Base-by-base conservation (phyloP, 2,113 vertebrate species). In the Aegithalos caudatus region DNA sequence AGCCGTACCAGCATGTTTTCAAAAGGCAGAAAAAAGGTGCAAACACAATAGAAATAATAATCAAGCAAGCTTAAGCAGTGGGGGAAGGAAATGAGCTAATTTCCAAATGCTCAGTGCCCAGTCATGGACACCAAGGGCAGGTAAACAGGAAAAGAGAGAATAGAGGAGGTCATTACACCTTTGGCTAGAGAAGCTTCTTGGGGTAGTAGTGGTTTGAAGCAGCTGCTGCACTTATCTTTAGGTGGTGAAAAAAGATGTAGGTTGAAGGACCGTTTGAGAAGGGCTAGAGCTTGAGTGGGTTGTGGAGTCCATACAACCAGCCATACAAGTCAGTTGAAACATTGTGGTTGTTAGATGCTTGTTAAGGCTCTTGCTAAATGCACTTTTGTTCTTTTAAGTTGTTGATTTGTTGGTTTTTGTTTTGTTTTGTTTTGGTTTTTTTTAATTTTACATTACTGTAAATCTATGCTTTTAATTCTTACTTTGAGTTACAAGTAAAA, bases 31-130 rank as follows among this genome's bases (percentile, higher is more conserved):
- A 96, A 90, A 93, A 91, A 93, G 86, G 72, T 95, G 60, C 76
- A 92, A 96, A 93, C 80, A 97, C 91, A 96, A 97, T 93, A 91
- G 92, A 93, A 96, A 92, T 94, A 95, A 95, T 80, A 88, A 94
- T 77, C 86, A 93, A 93, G 71, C 58, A 90, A 94, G 64, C 67
- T 93, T 92, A 88, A 93, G 86, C 60, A 81, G 56, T 37, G 88
- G 27, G 92, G 96, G 96, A 97, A 97, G 96, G 95, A 97, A 97
- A 93, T 97, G 96, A 96, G 71, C 82, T 97, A 95, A 96, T 90
- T 97, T 93, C 92, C 90, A 96, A 96, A 95, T 58, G 82, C 35
- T 92, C 58, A 53, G 58, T 96, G 90, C 79, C 88, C 90, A 90
- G 94, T 92, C 44, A 54, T 24, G 64, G 86, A 88, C 71, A 92